Evolutionary conservation across 2,113 vertebrate species (phyloP), one percentile per base, ranked within the genome.

Genomic region (Malurus elegans): DNA sequence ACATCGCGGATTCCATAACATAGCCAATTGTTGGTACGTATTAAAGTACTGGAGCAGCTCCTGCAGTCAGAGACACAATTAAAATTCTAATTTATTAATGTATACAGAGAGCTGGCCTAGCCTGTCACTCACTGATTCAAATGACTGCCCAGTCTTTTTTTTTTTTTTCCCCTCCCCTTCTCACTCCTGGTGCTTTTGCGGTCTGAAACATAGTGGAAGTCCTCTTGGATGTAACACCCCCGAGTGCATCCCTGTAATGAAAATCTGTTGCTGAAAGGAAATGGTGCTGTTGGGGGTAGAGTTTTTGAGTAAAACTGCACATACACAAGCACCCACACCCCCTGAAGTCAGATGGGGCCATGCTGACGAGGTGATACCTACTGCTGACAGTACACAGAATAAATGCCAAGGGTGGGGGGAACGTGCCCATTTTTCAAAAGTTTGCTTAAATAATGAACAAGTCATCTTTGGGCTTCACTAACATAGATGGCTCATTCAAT

Each of bases 31-130:
- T 99, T 98, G 98, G 98, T 98, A 98, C 92, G 97, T 98, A 98
- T 98, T 98, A 97, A 98, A 98, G 98, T 98, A 97, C 97, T 62
- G 94, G 97, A 98, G 98, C 98, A 98, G 98, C 98, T 99, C 98
- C 97, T 97, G 98, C 98, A 98, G 98, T 98, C 98, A 99, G 99
- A 99, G 98, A 98, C 97, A 96, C 98, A 99, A 99, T 99, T 99
- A 99, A 99, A 99, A 99, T 99, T 99, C 98, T 98, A 99, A 99
- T 99, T 99, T 99, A 99, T 99, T 99, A 99, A 99, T 99, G 99
- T 99, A 99, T 99, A 99, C 99, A 98, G 98, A 98, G 98, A 98
- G 97, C 98, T 98, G 96, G 98, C 98, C 98, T 98, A 98, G 98
- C 98, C 98, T 99, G 99, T 99, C 99, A 99, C 98, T 99, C 98